Evolutionary conservation across 1,140 invertebrate genomes (phyloP).

Genomic region (Alviniconcha marisindica): DNA sequence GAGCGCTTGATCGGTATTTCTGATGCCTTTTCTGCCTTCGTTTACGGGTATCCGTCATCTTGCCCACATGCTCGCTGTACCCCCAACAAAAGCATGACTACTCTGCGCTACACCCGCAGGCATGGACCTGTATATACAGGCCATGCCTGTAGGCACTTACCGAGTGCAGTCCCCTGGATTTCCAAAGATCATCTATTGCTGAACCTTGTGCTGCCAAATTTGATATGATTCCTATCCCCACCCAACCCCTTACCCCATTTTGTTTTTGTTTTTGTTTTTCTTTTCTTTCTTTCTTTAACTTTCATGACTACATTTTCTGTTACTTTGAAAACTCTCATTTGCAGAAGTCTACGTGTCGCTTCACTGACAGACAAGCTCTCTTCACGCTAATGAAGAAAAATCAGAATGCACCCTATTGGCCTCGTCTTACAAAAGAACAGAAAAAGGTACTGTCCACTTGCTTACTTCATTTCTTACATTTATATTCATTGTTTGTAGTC

Average conservation of each 20-base stretch:
- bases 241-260: not conserved
- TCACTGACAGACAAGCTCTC: conserved; percentile 85
- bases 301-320: no score
- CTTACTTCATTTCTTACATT: no score
- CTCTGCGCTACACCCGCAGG: no score
- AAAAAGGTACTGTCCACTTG: conserved; percentile 84
- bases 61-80: no score
- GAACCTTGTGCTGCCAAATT: not conserved
- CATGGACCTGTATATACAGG: not conserved
- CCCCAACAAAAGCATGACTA: no score
- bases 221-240: not conserved
- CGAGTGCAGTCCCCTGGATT: not conserved
- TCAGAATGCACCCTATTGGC: conserved; percentile 88
- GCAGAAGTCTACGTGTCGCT: conserved; percentile 79
- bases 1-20: no score
- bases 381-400: conserved; percentile 86
- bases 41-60: no score
- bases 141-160: not conserved
- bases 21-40: no score
- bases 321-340: no score
- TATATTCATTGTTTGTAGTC: not conserved
- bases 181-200: not conserved
- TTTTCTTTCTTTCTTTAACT: conserved; percentile 29
- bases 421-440: conserved; percentile 89
- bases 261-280: not conserved